Conservation (phyloP, 2,888 invertebrate species). For the Dione juno region DNA sequence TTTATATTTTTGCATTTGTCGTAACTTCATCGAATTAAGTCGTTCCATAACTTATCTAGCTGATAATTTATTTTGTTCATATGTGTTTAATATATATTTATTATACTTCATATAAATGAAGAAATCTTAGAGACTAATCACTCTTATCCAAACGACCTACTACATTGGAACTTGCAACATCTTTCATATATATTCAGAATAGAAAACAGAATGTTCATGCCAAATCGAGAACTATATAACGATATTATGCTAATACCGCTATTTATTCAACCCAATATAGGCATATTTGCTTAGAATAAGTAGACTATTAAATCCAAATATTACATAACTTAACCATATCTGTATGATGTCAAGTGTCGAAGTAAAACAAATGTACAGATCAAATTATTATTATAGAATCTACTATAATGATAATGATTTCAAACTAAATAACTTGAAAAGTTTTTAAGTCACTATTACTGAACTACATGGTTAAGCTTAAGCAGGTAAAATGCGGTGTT, state of each 20-base stretch:
- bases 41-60: too few relatives aligned
- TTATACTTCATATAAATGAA: too few relatives aligned
- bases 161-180: too few relatives aligned
- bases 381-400: neutral
- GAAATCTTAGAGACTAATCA: too few relatives aligned
- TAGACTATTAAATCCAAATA: conserved; percentile 26
- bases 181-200: neutral
- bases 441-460: too few relatives aligned
- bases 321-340: conserved; percentile 21
- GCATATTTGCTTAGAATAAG: conserved; percentile 23
- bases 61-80: too few relatives aligned
- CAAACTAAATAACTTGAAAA: too few relatives aligned
- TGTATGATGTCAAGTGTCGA: neutral
- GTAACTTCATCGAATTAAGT: too few relatives aligned
- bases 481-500: neutral
- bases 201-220: neutral
- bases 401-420: too few relatives aligned
- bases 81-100: too few relatives aligned
- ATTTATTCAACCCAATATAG: conserved; percentile 30
- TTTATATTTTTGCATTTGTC: too few relatives aligned
- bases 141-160: too few relatives aligned
- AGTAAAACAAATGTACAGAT: neutral
- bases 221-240: neutral
- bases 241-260: neutral
- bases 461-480: neutral